phyloP scores from a whole-genome alignment of 2,888 invertebrate species.

The Melieria crassipennis region DNA sequence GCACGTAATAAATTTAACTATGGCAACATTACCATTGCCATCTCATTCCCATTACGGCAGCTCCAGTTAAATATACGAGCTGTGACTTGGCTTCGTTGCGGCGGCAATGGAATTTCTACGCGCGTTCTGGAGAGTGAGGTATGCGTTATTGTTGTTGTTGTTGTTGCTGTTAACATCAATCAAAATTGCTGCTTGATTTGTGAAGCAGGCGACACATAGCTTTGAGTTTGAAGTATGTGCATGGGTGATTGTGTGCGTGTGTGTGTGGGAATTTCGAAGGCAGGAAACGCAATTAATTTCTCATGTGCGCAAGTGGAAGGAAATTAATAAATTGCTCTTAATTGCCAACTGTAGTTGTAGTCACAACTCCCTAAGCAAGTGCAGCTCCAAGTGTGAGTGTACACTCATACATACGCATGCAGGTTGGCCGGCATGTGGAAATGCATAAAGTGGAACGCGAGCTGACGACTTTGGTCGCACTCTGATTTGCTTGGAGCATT shows the following conservation, averaged over 20 bases:
- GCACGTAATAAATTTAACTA: conserved; percentile 38
- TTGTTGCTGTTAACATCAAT: conserved; percentile 42
- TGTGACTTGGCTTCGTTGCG: too few relatives aligned
- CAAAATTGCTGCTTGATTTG: conserved; percentile 28
- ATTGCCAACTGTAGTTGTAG: conserved; percentile 25
- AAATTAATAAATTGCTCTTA: conserved; percentile 49
- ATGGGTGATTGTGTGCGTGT: conserved; percentile 15
- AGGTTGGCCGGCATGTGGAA: not conserved
- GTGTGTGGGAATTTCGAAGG: conserved; percentile 17
- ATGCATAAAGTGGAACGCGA: too few relatives aligned
- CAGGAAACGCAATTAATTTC: conserved; percentile 48
- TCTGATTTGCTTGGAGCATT: too few relatives aligned
- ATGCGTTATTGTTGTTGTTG: not conserved
- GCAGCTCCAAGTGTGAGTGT: conserved; percentile 16
- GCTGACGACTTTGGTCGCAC: too few relatives aligned
- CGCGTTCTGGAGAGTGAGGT: not conserved
- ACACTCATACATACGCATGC: conserved; percentile 23
- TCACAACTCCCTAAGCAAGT: not conserved
- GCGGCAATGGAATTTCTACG: not conserved
- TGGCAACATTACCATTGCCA: conserved; percentile 5
- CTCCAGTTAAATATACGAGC: too few relatives aligned
- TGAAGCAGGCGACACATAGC: too few relatives aligned
- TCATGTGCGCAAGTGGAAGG: conserved; percentile 36
- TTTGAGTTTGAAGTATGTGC: not conserved
- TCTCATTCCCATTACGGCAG: too few relatives aligned